Base-by-base conservation (phyloP, 2,113 vertebrate genomes). In the Addax nasomaculatus region DNA sequence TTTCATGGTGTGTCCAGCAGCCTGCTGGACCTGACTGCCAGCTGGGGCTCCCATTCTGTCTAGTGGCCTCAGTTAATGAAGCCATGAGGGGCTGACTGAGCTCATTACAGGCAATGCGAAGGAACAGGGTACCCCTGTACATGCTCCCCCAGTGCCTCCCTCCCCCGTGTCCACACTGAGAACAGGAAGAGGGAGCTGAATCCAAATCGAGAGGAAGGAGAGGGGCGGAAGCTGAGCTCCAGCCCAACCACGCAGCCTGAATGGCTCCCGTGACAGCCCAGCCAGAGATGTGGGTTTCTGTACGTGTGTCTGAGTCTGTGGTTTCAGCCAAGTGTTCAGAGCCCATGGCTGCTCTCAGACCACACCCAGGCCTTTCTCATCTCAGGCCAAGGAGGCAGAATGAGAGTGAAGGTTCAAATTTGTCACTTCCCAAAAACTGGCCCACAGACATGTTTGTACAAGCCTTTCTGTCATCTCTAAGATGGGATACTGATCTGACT, bases 41-140 rank as follows among this genome's bases (percentile, higher is more conserved):
- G 98, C 97, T 98, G 98, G 89, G 97, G 86, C 93, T 89, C 95
- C 90, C 17, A 53, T 83, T 96, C 97, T 53, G 55, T 96, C 97
- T 98, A 97, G 92, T 93, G 86, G 93, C 64, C 96, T 95, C 43
- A 11, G 96, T 93, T 98, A 98, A 98, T 98, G 97, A 98, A 97
- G 90, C 80, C 92, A 23, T 33, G 84, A 94, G 67, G 92, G 89
- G 92, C 70, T 93, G 87, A 55, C 47, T 6, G 16, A 88, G 96
- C 96, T 98, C 92, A 98, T 98, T 96, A 97, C 4, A 93, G 88
- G 78, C 51, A 1, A 95, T 36, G 43, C 8, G 3, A 90, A 73
- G 83, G 53, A 91, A 76, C 12, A 55, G 78, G 73, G 49, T 62
- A 47, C 60, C 57, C 67, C 81, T 7, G 7, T 29, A 55, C 16